These are phyloP conservation scores for Drosophila chauvacae DNA, from an alignment of 1,140 invertebrate species.

Conservation along the genomic window DNA sequence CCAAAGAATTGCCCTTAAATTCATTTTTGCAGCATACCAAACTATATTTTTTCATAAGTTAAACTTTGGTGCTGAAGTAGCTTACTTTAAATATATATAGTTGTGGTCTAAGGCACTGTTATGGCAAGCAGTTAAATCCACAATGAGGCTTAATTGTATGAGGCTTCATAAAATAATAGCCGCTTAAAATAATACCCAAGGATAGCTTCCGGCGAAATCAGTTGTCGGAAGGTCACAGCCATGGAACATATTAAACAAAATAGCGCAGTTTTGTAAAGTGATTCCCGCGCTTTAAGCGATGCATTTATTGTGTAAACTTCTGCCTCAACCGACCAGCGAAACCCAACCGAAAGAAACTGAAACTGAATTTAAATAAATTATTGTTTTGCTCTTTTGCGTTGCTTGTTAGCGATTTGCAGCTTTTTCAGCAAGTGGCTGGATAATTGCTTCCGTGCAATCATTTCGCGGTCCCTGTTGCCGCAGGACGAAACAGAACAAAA, in stretches of 20 bases:
- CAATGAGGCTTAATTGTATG: background rate
- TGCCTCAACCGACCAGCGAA: background rate
- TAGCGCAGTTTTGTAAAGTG: background rate
- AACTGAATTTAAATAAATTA: conserved; percentile 66
- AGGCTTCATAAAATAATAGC: background rate
- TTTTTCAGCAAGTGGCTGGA: conserved; percentile 48
- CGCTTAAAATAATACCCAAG: background rate
- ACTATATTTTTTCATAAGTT: background rate
- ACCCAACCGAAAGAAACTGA: conserved; percentile 15
- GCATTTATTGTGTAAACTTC: conserved; percentile 10
- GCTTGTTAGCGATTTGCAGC: conserved; percentile 39
- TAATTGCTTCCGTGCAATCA: conserved; percentile 56
- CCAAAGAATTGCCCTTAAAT: background rate
- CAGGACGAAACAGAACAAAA: conserved; percentile 10
- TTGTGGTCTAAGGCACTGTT: background rate
- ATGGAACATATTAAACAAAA: background rate
- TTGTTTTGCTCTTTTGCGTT: conserved; percentile 64
- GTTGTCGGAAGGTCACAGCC: background rate
- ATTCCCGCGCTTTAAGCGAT: conserved; percentile 1
- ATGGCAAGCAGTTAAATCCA: background rate
- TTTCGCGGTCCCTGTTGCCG: background rate
- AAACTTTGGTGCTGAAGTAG: background rate
- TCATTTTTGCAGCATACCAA: background rate
- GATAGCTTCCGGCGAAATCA: background rate
- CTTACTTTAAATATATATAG: background rate